These are phyloP conservation scores for Protonibea diacanthus DNA, from an alignment of 2,797 vertebrate species.

Conservation along the genomic window DNA sequence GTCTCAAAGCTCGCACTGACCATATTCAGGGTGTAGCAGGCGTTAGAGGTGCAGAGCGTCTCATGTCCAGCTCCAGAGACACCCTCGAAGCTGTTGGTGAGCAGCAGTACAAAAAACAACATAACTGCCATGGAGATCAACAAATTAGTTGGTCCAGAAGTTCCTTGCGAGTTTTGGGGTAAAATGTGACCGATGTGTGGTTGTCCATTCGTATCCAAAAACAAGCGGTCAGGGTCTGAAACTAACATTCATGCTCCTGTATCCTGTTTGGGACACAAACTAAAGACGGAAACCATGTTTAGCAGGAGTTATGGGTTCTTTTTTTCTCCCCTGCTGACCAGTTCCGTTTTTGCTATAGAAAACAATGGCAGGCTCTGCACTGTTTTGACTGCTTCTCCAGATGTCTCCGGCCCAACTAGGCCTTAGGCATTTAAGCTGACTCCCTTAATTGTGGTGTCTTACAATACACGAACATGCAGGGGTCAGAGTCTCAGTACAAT, in stretches of 20 bases:
- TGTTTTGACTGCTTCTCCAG: constrained; percentile 83
- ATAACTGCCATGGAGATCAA: constrained; percentile 51
- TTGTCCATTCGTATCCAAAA: constrained; percentile 46
- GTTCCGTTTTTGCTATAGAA: constrained; percentile 73
- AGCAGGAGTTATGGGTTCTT: constrained; percentile 43
- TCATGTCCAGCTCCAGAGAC: constrained; percentile 41
- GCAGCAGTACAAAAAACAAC: constrained; percentile 68
- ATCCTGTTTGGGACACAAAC: constrained; percentile 81
- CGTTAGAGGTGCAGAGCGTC: constrained; percentile 69
- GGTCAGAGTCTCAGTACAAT: constrained; percentile 45
- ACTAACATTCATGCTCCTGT: constrained; percentile 54
- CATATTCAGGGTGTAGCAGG: constrained; percentile 80
- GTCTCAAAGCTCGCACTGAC: constrained; percentile 51
- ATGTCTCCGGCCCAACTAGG: constrained; percentile 74
- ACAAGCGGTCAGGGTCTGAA: constrained; percentile 51
- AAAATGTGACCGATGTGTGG: constrained; percentile 37
- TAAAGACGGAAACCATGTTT: constrained; percentile 77
- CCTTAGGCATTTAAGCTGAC: constrained; percentile 30
- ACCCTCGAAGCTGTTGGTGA: constrained; percentile 41
- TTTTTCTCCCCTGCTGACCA: constrained; percentile 56
- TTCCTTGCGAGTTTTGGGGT: constrained; percentile 17
- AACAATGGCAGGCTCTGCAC: constrained; percentile 76
- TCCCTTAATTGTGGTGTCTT: constrained; percentile 59
- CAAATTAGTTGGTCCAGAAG: constrained; percentile 18
- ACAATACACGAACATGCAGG: constrained; percentile 56